A percentile compares a stretch with the other conserved stretches of the same genome.
These are phyloP conservation scores for Nasalis larvatus DNA, from an alignment of 2,113 vertebrate species.

Conservation along the genomic window DNA sequence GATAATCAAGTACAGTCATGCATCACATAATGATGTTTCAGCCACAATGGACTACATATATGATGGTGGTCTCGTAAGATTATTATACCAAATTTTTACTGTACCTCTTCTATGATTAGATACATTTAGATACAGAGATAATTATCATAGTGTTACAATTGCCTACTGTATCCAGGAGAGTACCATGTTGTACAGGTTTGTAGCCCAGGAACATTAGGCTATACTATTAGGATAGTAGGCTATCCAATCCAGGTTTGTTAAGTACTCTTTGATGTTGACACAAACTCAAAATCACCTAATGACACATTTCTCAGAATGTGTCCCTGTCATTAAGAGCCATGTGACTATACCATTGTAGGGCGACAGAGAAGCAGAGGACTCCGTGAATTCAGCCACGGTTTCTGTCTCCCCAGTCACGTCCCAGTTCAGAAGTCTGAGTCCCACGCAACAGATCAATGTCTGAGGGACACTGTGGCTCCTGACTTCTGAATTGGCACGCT, in stretches of 20 bases:
- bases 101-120: neutral
- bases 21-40: neutral
- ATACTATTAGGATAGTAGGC: neutral
- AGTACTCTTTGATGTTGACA: neutral
- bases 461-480: slow-evolving; percentile 24
- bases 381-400: neutral
- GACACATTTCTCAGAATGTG: neutral
- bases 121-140: neutral
- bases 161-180: neutral
- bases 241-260: neutral
- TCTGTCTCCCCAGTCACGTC: neutral
- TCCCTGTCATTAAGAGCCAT: neutral
- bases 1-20: neutral
- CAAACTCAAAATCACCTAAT: neutral
- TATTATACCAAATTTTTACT: neutral
- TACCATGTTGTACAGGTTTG: neutral
- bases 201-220: neutral
- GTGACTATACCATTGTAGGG: neutral
- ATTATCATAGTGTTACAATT: neutral
- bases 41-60: neutral
- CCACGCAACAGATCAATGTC: neutral
- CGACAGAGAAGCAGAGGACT: neutral
- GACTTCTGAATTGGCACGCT: neutral
- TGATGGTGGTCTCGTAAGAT: neutral
- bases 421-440: neutral